phyloP scores from a whole-genome alignment of 2,888 invertebrate species.

The Pharmacophagus antenor region DNA sequence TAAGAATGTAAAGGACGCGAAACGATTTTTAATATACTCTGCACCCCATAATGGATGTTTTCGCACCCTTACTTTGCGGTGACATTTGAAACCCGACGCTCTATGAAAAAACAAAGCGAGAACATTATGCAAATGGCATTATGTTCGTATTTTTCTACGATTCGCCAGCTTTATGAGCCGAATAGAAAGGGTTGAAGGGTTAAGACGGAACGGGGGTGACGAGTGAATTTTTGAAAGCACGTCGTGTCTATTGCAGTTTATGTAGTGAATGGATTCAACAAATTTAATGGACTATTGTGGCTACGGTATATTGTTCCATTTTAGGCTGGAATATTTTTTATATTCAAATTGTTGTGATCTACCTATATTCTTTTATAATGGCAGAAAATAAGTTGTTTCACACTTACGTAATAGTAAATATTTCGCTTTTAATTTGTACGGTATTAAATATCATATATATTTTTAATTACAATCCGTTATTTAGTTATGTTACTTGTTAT shows the following conservation, averaged over 20 bases:
- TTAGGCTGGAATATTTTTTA: conserved; percentile 5
- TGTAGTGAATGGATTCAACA: conserved; percentile 42
- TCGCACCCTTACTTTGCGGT: conserved; percentile 74
- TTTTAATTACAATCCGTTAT: too few relatives aligned
- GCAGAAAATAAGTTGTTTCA: background rate
- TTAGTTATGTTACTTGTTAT: too few relatives aligned
- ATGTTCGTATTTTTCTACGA: conserved; percentile 78
- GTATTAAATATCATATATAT: too few relatives aligned
- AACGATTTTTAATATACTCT: conserved; percentile 77
- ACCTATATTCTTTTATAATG: background rate
- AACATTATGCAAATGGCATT: conserved; percentile 81
- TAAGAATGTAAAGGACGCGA: conserved; percentile 73
- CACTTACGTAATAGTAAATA: background rate
- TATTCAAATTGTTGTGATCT: conserved; percentile 3
- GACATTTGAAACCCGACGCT: conserved; percentile 77
- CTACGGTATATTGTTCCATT: conserved; percentile 8
- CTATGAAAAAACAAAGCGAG: conserved; percentile 78
- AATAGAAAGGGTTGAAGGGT: conserved; percentile 74
- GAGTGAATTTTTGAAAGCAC: conserved; percentile 62
- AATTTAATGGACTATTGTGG: conserved; percentile 14
- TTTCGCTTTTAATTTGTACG: too few relatives aligned
- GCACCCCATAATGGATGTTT: conserved; percentile 75
- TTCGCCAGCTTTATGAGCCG: conserved; percentile 77
- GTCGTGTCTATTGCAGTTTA: conserved; percentile 61
- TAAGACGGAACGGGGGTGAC: conserved; percentile 64